Base-by-base conservation (phyloP, 2,797 vertebrate genomes). In the Platyrinchus mystaceus region DNA sequence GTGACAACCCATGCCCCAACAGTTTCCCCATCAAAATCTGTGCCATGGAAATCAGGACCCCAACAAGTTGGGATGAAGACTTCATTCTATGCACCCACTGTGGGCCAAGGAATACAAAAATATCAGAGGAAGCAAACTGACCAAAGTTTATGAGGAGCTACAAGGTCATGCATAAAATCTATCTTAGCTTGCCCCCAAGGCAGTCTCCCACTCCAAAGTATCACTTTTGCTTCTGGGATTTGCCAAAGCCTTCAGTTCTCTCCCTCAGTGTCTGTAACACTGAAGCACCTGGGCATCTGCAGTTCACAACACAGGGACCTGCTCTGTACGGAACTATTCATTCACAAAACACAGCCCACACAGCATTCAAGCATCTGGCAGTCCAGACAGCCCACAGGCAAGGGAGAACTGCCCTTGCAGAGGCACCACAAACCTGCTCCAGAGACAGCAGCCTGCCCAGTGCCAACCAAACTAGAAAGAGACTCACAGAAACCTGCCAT, bases 291-390 rank as follows among this genome's bases (percentile, higher is more conserved):
- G 22, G 7, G 43, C n/a, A 85, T 10, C 36, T 49, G 28, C 37
- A 56, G 34, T 22, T 89, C 58, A 28, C 23, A 71, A 67, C 49
- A 58, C 21, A 52, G 37, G 15, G 6, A 41, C 14, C 18, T 32
- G 30, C 43, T 69, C 47, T 2, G 0, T 46, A 39, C 32, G 34
- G 3, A 1, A 32, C 41, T 2, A 0, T 22, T 68, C 8, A 63
- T 7, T 15, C 37, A 39, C 52, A 68, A 80, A 87, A 62, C 37
- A 44, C 4, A 3, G 9, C 27, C n/a, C 2, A 1, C 28, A 47
- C 19, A 71, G 53, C 67, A 28, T 52, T 12, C 20, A 5, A 24
- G 53, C 18, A 74, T n/a, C 37, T 12, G 20, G n/a, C 52, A 62
- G 64, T 37, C 20, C 66, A 76, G 70, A 53, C 7, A 47, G 49